Base-by-base conservation (phyloP, 2,888 invertebrate genomes). In the Orchestes rusci region DNA sequence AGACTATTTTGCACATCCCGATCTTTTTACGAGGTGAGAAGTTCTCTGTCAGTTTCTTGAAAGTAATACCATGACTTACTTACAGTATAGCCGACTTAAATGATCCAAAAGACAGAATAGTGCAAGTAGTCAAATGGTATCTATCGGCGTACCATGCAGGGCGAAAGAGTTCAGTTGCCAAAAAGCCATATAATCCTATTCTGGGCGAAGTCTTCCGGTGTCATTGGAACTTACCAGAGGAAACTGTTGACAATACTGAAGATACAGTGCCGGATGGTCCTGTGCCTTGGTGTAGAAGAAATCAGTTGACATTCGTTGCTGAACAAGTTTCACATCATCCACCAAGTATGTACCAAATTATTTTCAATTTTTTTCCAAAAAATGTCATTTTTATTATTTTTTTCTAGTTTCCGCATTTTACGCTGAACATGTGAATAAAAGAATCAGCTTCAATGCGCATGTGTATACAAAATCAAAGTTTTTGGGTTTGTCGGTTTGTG, bases 381-480 rank as follows among this genome's bases (percentile, higher is more conserved):
- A n/a, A n/a, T n/a, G n/a, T n/a, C n/a, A n/a, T n/a, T n/a, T n/a
- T n/a, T n/a, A n/a, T n/a, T n/a, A n/a, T n/a, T n/a, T n/a, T n/a
- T n/a, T n/a, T n/a, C 51, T 66, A 86, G 89, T 99, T 61, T 97
- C 97, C 43, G 97, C 96, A 17, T 99, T 99, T 73, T 99, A 99
- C 74, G 97, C 95, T 15, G 99, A 99, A 68, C 92, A 95, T 71
- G 83, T 80, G 55, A 82, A 84, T 63, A 93, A 91, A 64, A 78
- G 84, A 58, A 91, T 99, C 44, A 83, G 84, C 52, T 88, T 97
- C 68, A 85, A 91, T 61, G 97, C 95, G 4, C 92, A 93, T 70
- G 91, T 99, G 39, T 99, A 96, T 89, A 99, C 99, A 4, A 97
- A 97, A 71, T 97, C 96, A 61, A 97, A 97, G 73, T 99, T 99